A percentile compares a stretch with the other conserved stretches of the same genome.
These are phyloP conservation scores for Cyclina sinensis DNA, from an alignment of 1,140 invertebrate species.

Conservation along the genomic window DNA sequence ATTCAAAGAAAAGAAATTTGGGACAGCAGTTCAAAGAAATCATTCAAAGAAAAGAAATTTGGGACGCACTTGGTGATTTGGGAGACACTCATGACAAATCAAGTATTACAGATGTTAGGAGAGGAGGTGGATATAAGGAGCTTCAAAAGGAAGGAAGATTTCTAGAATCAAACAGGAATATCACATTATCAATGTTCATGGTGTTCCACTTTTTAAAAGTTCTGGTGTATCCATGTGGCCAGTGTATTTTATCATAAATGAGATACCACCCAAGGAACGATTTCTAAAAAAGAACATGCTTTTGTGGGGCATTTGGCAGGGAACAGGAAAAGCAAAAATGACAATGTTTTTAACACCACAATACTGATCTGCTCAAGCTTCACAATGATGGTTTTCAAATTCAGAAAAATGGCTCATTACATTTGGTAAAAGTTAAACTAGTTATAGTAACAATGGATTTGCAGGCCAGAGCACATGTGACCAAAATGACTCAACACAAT, in stretches of 20 bases:
- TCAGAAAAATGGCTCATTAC: background rate
- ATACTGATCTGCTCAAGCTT: slow-evolving; percentile 26
- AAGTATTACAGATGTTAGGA: too few species aligned
- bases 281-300: slow-evolving; percentile 49
- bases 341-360: background rate
- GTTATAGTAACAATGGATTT: slow-evolving; percentile 54
- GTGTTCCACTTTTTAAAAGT: background rate
- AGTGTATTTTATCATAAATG: slow-evolving; percentile 49
- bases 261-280: slow-evolving; percentile 8
- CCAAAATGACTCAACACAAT: slow-evolving; percentile 49
- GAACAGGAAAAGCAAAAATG: background rate
- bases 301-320: slow-evolving; percentile 54
- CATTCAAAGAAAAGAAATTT: too few species aligned
- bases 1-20: too few species aligned
- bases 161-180: too few species aligned
- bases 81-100: too few species aligned
- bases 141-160: too few species aligned
- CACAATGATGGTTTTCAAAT: slow-evolving; percentile 6
- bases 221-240: background rate
- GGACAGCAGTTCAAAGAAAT: too few species aligned
- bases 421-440: slow-evolving; percentile 15
- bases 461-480: slow-evolving; percentile 16
- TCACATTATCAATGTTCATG: background rate
- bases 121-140: too few species aligned
- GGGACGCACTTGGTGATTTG: too few species aligned